These are phyloP conservation scores for Drosophila kikkawai DNA, from an alignment of 1,140 invertebrate species.

Conservation along the genomic window DNA sequence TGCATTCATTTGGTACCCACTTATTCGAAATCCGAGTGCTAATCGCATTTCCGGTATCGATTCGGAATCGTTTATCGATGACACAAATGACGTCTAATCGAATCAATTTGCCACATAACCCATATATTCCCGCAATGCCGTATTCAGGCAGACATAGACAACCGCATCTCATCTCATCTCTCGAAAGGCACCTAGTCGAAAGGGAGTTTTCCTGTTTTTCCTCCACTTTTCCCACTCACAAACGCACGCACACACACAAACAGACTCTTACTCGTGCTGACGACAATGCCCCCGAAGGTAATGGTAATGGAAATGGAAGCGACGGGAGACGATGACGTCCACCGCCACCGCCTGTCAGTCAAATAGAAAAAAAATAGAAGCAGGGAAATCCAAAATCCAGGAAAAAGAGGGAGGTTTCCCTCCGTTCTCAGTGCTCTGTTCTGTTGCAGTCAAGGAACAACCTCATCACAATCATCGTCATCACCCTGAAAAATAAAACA, in stretches of 20 bases:
- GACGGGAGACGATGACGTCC: slow-evolving; percentile 29
- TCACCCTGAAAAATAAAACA: slow-evolving; percentile 4
- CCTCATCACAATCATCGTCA: slow-evolving; percentile 40
- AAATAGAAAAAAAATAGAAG: slow-evolving; percentile 6
- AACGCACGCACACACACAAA: not conserved
- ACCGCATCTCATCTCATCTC: slow-evolving; percentile 4
- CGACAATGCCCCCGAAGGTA: slow-evolving; percentile 46
- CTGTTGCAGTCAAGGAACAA: slow-evolving; percentile 24
- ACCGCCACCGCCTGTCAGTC: slow-evolving; percentile 42
- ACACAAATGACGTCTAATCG: slow-evolving; percentile 46
- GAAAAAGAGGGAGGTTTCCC: slow-evolving; percentile 29
- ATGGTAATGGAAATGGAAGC: slow-evolving; percentile 41
- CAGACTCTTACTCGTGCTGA: slow-evolving; percentile 4
- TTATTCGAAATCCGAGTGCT: slow-evolving; percentile 14
- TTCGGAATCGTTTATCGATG: slow-evolving; percentile 43
- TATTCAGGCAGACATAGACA: slow-evolving; percentile 1
- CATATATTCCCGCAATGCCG: slow-evolving; percentile 13
- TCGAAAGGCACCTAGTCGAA: slow-evolving; percentile 4
- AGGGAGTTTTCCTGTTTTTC: slow-evolving; percentile 35
- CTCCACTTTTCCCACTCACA: slow-evolving; percentile 27
- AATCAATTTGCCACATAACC: slow-evolving; percentile 46
- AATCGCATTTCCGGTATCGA: slow-evolving; percentile 42
- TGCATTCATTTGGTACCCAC: slow-evolving; percentile 17
- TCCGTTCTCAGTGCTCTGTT: not conserved
- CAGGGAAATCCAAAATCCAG: slow-evolving; percentile 31